These are phyloP conservation scores for Crepidodera aurea DNA, from an alignment of 2,888 invertebrate genomes.

Conservation along the genomic window DNA sequence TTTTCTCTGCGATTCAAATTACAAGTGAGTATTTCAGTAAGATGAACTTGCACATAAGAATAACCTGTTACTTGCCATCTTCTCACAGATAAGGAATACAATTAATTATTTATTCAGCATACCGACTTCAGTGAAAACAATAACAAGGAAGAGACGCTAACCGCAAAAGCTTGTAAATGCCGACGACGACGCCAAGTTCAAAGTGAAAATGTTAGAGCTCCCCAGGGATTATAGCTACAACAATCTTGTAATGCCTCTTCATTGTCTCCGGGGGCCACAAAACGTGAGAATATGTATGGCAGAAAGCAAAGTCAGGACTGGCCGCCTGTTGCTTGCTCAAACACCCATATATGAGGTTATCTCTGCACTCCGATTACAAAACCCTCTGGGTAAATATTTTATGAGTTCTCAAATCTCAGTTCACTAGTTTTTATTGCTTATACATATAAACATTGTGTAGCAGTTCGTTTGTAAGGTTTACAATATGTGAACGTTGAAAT, in stretches of 20 bases:
- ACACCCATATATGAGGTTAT: constrained; percentile 22
- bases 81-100: background rate
- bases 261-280: constrained; percentile 52
- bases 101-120: background rate
- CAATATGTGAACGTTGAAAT: background rate
- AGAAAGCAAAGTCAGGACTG: constrained; percentile 53
- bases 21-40: no score
- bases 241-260: constrained; percentile 57
- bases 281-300: constrained; percentile 56
- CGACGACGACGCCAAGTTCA: constrained; percentile 54
- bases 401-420: constrained; percentile 1
- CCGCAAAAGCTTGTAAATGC: constrained; percentile 47
- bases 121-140: constrained; percentile 14
- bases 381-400: constrained; percentile 26
- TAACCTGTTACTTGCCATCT: no score
- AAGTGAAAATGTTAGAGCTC: constrained; percentile 58
- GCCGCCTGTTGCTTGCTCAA: constrained; percentile 55
- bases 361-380: constrained; percentile 2
- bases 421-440: background rate
- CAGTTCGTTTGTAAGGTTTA: background rate
- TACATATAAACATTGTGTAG: background rate
- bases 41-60: no score
- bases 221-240: constrained; percentile 58
- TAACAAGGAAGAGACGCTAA: constrained; percentile 46
- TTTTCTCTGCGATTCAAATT: no score